Evolutionary conservation across 2,797 vertebrate species (phyloP).

Genomic region (Coluber constrictor): DNA sequence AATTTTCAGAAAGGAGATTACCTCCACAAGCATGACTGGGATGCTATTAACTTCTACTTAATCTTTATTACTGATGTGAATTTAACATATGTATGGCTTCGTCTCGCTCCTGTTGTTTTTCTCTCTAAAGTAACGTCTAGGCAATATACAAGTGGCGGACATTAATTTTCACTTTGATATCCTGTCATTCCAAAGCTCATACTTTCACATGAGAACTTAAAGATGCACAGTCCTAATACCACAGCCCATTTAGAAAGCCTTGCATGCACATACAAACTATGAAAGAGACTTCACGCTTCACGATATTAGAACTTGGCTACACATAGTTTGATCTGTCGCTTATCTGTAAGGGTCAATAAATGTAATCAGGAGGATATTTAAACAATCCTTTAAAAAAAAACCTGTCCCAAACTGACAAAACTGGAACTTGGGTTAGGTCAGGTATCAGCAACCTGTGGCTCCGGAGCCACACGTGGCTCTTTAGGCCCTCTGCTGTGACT

Average conservation of each 20-base stretch:
- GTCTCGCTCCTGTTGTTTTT: slow-evolving; percentile 75
- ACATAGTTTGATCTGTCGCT: slow-evolving; percentile 1
- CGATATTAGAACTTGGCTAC: slow-evolving; percentile 25
- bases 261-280: neutral
- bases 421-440: neutral
- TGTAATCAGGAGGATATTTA: slow-evolving; percentile 2
- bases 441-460: too few relatives aligned
- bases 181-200: slow-evolving; percentile 55
- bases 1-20: slow-evolving; percentile 98
- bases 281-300: neutral
- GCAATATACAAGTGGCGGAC: slow-evolving; percentile 65
- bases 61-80: slow-evolving; percentile 95
- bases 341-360: slow-evolving; percentile 9
- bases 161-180: slow-evolving; percentile 68
- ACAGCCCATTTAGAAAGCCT: slow-evolving; percentile 21
- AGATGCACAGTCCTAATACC: slow-evolving; percentile 36
- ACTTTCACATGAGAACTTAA: slow-evolving; percentile 48
- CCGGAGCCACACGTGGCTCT: too few relatives aligned
- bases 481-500: too few relatives aligned
- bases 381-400: neutral
- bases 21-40: slow-evolving; percentile 94
- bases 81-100: slow-evolving; percentile 94
- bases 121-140: slow-evolving; percentile 68
- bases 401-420: slow-evolving; percentile 33
- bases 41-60: slow-evolving; percentile 97